phyloP scores from a whole-genome alignment of 1,140 invertebrate genomes.

The Pseudobourletiella spinata region DNA sequence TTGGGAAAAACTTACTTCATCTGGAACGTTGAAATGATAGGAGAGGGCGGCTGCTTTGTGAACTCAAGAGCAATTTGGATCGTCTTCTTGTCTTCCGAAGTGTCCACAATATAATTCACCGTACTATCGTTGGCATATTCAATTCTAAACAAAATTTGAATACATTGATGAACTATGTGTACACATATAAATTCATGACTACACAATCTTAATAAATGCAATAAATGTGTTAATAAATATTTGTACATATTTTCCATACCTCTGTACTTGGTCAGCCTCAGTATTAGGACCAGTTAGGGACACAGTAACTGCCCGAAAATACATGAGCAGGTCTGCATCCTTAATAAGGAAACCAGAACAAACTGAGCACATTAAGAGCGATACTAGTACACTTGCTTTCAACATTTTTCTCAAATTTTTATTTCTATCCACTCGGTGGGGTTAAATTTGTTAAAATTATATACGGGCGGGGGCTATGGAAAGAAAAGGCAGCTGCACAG shows the following conservation, averaged over 20 bases:
- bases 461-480: no score
- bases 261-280: neutral
- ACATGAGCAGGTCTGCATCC: neutral
- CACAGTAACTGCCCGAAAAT: neutral
- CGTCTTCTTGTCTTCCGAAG: no score
- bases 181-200: neutral
- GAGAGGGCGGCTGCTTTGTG: no score
- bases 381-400: neutral
- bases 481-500: no score
- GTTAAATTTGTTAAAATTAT: no score
- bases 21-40: no score
- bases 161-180: neutral
- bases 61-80: no score
- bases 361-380: neutral
- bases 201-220: neutral
- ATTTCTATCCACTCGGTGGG: no score
- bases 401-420: neutral
- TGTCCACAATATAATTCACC: no score
- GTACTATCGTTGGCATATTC: neutral
- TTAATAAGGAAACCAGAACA: slow-evolving; percentile 1
- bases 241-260: neutral
- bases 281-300: neutral
- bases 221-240: neutral
- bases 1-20: no score
- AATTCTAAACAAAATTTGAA: neutral